These are phyloP conservation scores for Pogona vitticeps DNA, from an alignment of 2,113 vertebrate genomes.

Conservation along the genomic window DNA sequence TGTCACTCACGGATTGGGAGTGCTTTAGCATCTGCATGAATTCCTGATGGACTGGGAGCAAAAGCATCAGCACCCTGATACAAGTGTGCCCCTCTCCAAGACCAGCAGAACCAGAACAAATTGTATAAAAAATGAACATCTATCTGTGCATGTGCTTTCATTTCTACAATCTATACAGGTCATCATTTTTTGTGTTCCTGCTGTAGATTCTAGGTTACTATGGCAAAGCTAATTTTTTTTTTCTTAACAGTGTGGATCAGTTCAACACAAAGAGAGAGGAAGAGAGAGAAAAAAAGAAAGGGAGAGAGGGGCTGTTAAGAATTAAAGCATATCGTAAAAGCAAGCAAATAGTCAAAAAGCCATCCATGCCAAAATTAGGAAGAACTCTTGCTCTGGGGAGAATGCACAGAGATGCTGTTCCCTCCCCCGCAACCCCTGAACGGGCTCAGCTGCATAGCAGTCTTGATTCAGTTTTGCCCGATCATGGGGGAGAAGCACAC, in stretches of 20 bases:
- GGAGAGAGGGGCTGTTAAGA: no score
- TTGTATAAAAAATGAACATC: background rate
- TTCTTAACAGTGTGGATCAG: background rate
- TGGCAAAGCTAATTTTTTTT: background rate
- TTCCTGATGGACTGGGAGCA: background rate
- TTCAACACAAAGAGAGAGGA: background rate
- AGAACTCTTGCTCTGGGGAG: no score
- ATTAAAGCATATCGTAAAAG: background rate
- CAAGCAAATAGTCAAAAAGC: background rate
- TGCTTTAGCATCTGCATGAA: background rate
- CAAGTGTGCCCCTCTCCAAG: background rate
- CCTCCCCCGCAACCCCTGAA: no score
- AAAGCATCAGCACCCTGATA: background rate
- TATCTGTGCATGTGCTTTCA: background rate
- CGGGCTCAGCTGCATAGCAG: no score
- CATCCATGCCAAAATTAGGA: background rate
- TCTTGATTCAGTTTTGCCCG: no score
- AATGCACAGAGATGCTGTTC: no score
- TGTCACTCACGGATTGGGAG: background rate
- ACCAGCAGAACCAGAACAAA: background rate
- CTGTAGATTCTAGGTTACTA: background rate
- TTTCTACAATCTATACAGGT: background rate
- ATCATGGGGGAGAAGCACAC: no score
- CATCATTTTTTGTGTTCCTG: background rate
- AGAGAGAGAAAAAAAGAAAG: no score